Base-by-base conservation (phyloP, 2,113 vertebrate species). In the Tenebrosternarchus preto region DNA sequence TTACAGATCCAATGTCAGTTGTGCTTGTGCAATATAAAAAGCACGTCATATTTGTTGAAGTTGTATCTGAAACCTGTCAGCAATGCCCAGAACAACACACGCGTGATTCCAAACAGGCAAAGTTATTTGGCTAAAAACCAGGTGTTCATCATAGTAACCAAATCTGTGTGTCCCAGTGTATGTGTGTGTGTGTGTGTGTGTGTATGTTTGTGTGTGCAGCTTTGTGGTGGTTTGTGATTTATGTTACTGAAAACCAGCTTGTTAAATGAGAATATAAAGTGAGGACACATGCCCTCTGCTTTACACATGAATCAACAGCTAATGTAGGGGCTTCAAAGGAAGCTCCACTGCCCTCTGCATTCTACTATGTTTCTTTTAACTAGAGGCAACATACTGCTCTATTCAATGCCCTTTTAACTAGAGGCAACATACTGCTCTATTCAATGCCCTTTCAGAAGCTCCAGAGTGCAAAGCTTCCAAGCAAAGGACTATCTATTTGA, bases 261-360 rank as follows among this genome's bases (percentile, higher is more conserved):
- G 59, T 59, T 73, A 53, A 78, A 68, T 36, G n/a, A 78, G 81
- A 67, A 82, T 59, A 64, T 77, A 73, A 82, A 82, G 72, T 79
- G 80, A 81, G 76, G 33, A 64, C 72, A 82, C 76, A 82, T 59
- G 53, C 27, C 80, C 80, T 39, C 84, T 80, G 73, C 77, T 85
- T 85, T 85, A 73, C 84, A 85, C 84, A 85, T 85, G 77, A 85
- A 85, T 82, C 72, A 82, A 66, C 63, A 20, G 33, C 76, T 75
- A 75, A 76, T 73, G 33, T 33, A 76, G 16, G 66, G 76, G 73
- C 66, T 80, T 85, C 67, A 85, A 85, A 85, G 84, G 57, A n/a
- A 82, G 67, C 80, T 76, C 73, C 27, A 80, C 61, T 75, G 57
- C 29, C 77, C 77, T 77, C 46, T 77, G 60, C 59, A 76, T 85